These are phyloP conservation scores for Macroglossus sobrinus DNA, from an alignment of 2,113 vertebrate genomes.

Conservation along the genomic window DNA sequence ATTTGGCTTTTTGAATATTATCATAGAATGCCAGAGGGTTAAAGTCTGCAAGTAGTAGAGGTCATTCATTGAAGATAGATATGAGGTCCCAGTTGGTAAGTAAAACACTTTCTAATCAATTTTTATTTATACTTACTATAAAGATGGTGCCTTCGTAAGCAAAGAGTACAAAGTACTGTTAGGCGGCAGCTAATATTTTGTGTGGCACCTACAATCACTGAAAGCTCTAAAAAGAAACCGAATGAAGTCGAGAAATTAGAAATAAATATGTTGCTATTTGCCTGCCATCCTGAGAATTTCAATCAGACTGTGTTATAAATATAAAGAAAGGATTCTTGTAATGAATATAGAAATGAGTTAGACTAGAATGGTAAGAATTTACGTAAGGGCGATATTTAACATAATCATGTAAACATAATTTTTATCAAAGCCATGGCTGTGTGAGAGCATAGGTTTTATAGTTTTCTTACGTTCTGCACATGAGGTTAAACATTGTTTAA, in stretches of 20 bases:
- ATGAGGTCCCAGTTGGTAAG: not conserved
- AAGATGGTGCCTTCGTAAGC: not conserved
- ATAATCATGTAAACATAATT: not conserved
- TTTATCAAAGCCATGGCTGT: not conserved
- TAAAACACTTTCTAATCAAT: constrained; percentile 15
- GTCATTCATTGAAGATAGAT: not conserved
- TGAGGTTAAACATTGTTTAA: not conserved
- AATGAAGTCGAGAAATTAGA: not conserved
- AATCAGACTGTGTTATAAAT: not conserved
- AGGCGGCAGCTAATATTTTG: not conserved
- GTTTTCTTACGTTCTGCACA: not conserved
- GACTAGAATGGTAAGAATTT: not conserved
- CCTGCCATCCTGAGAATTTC: not conserved
- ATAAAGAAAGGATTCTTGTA: not conserved
- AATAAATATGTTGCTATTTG: not conserved
- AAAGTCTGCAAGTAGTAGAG: not conserved
- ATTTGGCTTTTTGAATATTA: constrained; percentile 40
- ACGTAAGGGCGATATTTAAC: not conserved
- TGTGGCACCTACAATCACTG: not conserved
- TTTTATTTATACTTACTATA: not conserved
- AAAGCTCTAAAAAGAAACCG: not conserved
- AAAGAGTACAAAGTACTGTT: not conserved
- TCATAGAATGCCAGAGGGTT: not conserved
- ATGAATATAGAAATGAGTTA: not conserved
- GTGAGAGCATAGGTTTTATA: not conserved